These are phyloP conservation scores for Calvadosia cruxmelitensis DNA, from an alignment of 30 jellyfish, hydroid and myxozoan species.

Conservation along the genomic window DNA sequence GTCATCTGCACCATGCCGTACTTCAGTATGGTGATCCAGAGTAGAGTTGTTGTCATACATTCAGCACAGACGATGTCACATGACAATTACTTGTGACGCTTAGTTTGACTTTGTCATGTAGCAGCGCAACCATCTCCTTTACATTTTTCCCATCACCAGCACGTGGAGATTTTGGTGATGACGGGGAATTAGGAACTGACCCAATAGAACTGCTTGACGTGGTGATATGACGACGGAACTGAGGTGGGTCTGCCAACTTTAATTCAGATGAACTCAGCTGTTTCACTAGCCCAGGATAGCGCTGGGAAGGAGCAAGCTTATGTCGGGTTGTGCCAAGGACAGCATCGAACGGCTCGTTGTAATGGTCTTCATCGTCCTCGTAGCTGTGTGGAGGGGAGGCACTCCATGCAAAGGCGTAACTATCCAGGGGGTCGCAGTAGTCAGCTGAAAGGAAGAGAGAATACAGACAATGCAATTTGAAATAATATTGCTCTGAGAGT, in stretches of 20 bases:
- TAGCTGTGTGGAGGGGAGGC: background rate
- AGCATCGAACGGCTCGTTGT: background rate
- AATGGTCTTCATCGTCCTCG: background rate
- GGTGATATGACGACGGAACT: background rate
- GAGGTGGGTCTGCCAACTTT: background rate
- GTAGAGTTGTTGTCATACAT: no score
- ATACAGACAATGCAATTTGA: no score
- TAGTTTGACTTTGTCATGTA: background rate
- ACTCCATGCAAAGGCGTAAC: conserved; percentile 5
- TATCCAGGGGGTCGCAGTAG: conserved; percentile 22
- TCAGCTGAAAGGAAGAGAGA: conserved; percentile 5
- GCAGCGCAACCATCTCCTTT: background rate
- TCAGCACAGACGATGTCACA: background rate
- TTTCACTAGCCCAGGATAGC: background rate
- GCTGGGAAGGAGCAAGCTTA: background rate
- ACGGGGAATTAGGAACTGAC: background rate
- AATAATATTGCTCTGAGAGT: no score
- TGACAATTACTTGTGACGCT: background rate
- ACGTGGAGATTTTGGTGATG: background rate
- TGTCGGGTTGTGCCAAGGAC: background rate
- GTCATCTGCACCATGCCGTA: no score
- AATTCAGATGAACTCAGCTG: background rate
- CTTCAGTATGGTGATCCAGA: no score
- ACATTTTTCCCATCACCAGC: background rate
- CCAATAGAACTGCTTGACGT: background rate